Evolutionary conservation across 2,113 vertebrate genomes (phyloP).

Genomic region (Ictalurus furcatus): DNA sequence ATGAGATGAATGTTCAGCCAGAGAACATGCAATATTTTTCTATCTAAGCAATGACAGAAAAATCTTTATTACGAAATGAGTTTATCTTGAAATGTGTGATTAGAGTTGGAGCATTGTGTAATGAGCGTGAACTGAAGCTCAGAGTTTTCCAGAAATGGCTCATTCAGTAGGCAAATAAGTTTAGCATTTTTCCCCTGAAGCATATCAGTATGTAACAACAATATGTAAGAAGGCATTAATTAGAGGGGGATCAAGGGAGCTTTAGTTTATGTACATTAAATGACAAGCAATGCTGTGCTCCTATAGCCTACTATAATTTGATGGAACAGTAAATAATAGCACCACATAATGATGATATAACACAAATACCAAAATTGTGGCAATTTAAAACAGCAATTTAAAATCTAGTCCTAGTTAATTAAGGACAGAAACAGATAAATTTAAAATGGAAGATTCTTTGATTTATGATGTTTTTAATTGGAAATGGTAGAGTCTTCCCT

Average conservation of each 20-base stretch:
- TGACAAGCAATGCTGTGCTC: not conserved
- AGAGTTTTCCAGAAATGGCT: not conserved
- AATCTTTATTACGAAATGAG: constrained; percentile 4
- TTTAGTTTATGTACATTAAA: not conserved
- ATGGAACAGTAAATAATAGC: not conserved
- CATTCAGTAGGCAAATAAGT: not conserved
- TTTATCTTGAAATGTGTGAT: not conserved
- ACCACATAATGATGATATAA: not conserved
- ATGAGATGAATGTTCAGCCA: not conserved
- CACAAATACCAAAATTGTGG: no score
- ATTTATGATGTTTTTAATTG: not conserved
- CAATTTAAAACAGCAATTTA: not conserved
- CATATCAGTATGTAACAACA: not conserved
- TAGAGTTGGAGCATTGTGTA: not conserved
- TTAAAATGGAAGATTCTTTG: not conserved
- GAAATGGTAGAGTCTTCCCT: not conserved
- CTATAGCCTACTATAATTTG: not conserved
- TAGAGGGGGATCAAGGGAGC: not conserved
- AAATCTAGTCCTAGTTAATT: not conserved
- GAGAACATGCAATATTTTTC: not conserved
- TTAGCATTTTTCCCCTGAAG: not conserved
- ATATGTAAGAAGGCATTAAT: not conserved
- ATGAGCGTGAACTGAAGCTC: not conserved
- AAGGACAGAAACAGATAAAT: not conserved
- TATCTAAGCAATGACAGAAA: not conserved